A percentile compares a stretch with the other conserved stretches of the same genome.
These are phyloP conservation scores for Cinclus mexicanus DNA, from an alignment of 2,113 vertebrate species.

Conservation along the genomic window DNA sequence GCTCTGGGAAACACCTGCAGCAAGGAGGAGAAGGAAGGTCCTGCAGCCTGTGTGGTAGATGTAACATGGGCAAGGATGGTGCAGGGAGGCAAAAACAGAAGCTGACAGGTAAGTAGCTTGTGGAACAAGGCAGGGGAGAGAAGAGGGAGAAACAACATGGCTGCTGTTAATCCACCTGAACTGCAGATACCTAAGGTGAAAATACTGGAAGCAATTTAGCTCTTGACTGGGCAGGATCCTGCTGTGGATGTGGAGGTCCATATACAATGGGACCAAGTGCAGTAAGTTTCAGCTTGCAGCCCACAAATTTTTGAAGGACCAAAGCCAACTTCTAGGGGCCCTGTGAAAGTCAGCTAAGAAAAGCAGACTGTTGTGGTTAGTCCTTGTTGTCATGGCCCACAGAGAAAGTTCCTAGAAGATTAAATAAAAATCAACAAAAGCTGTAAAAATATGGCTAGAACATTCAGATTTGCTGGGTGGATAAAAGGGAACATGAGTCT, in stretches of 20 bases:
- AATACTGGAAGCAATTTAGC: not conserved
- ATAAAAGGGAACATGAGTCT: not conserved
- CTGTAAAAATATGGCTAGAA: not conserved
- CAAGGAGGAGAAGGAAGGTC: not conserved
- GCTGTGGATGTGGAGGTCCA: not conserved
- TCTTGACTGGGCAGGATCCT: not conserved
- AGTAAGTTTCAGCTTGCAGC: not conserved
- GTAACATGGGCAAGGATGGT: not conserved
- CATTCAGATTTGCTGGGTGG: not conserved
- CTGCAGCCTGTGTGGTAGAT: not conserved
- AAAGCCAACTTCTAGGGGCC: not conserved
- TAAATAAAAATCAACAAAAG: not conserved
- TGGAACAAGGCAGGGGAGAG: not conserved
- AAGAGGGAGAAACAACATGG: not conserved
- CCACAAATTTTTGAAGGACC: not conserved
- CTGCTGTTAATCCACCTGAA: not conserved
- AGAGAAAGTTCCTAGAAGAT: not conserved
- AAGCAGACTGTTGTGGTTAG: not conserved
- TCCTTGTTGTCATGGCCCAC: not conserved
- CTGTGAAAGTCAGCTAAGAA: conserved; percentile 14
- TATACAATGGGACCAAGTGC: not conserved
- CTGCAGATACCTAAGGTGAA: not conserved
- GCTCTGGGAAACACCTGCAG: not conserved
- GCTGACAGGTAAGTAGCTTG: not conserved
- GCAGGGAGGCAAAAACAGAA: not conserved